A percentile compares a stretch with the other conserved stretches of the same genome.
These are phyloP conservation scores for Dendrocincla tyrannina DNA, from an alignment of 2,797 vertebrate genomes.

Conservation along the genomic window DNA sequence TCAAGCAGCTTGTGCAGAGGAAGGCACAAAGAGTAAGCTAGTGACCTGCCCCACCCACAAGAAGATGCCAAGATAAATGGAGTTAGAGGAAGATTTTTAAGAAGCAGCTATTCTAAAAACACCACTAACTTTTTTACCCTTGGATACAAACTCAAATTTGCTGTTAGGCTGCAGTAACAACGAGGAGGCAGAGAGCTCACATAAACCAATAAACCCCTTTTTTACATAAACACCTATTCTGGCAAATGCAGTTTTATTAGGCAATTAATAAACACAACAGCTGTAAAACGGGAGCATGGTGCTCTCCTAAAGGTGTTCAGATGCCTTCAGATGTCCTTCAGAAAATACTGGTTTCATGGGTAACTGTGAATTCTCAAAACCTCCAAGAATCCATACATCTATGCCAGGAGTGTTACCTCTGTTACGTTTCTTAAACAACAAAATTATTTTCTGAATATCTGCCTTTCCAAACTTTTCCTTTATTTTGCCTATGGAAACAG, in stretches of 20 bases:
- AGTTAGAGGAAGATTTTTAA: neutral
- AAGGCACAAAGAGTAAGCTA: neutral
- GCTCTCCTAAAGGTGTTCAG: neutral
- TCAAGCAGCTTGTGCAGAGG: neutral
- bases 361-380: neutral
- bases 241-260: neutral
- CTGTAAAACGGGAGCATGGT: neutral
- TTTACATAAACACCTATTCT: neutral
- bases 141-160: neutral
- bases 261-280: neutral
- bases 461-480: neutral
- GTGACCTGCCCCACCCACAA: neutral
- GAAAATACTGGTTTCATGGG: neutral
- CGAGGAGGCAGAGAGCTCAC: neutral
- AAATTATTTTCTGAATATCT: neutral
- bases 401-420: accelerated
- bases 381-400: accelerated
- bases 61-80: neutral
- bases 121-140: neutral
- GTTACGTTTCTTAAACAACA: neutral
- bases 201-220: no score
- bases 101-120: neutral
- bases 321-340: neutral
- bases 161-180: neutral
- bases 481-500: neutral